A percentile compares a stretch with the other conserved stretches of the same genome.
phyloP scores from a whole-genome alignment of 2,888 invertebrate genomes.

The Lasioglossum figueresi region DNA sequence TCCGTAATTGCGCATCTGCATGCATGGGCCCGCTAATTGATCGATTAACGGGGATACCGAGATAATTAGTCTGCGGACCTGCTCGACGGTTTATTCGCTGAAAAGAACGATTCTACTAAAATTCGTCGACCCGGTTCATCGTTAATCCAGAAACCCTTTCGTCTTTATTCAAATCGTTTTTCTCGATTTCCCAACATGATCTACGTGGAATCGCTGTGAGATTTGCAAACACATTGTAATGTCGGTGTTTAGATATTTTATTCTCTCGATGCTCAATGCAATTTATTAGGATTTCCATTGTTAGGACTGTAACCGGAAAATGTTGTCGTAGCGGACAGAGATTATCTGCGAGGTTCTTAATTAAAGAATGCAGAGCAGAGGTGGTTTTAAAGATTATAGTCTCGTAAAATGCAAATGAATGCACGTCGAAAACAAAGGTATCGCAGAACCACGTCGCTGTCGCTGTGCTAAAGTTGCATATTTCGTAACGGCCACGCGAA shows the following conservation, averaged over 20 bases:
- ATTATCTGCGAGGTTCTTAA: no score
- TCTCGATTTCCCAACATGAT: no score
- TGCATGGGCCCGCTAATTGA: constrained; percentile 66
- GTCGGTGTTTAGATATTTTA: no score
- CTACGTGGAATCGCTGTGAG: no score
- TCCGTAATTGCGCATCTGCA: constrained; percentile 72
- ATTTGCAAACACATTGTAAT: no score
- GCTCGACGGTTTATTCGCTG: neutral
- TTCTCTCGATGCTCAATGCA: neutral
- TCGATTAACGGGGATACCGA: constrained; percentile 54
- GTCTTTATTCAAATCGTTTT: no score
- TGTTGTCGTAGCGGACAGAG: no score
- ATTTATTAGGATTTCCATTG: neutral
- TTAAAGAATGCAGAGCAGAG: no score
- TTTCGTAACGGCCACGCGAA: neutral
- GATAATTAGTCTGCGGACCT: constrained; percentile 39
- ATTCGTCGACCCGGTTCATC: neutral
- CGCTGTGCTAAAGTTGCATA: neutral
- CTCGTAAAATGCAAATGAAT: neutral
- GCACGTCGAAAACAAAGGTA: neutral
- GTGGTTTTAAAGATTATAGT: no score
- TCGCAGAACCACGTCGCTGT: neutral
- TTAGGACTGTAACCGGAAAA: no score
- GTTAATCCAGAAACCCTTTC: no score
- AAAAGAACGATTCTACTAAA: neutral